Evolutionary conservation across 2,888 invertebrate genomes (phyloP).

Genomic region (Smittia sp.): DNA sequence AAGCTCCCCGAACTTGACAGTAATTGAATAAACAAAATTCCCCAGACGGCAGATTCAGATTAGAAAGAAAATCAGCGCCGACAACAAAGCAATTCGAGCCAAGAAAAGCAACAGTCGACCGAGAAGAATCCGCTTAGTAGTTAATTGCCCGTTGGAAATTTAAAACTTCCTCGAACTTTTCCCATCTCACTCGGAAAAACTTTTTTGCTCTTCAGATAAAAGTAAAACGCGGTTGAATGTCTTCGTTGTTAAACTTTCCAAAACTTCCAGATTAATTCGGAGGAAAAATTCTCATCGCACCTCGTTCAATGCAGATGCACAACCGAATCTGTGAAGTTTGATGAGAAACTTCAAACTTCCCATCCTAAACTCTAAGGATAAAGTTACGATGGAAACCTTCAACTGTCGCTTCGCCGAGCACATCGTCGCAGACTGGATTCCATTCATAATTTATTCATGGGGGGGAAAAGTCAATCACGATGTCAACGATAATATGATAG

Average conservation of each 20-base stretch:
- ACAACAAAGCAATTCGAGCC: not conserved
- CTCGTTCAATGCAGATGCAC: not conserved
- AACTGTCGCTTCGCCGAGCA: too few species aligned
- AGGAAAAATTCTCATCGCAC: not conserved
- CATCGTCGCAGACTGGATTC: too few species aligned
- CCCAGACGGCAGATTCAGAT: not conserved
- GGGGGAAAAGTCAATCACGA: too few species aligned
- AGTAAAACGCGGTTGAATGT: too few species aligned
- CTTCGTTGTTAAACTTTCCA: too few species aligned
- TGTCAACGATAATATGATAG: too few species aligned
- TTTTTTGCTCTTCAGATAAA: not conserved
- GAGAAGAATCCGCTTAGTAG: not conserved
- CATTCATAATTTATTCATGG: too few species aligned
- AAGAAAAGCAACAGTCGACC: not conserved
- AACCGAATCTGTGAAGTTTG: not conserved
- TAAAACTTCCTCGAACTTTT: not conserved
- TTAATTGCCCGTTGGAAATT: not conserved
- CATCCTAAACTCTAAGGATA: too few species aligned
- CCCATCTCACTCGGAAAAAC: not conserved
- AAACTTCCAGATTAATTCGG: not conserved
- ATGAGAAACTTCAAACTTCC: not conserved
- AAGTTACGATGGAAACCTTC: too few species aligned
- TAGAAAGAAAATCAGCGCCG: not conserved
- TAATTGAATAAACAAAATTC: not conserved
- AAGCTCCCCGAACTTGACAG: not conserved